Evolutionary conservation across 2,888 invertebrate species (phyloP), one percentile per base, ranked within the genome.

Genomic region (Drosophila greeni): DNA sequence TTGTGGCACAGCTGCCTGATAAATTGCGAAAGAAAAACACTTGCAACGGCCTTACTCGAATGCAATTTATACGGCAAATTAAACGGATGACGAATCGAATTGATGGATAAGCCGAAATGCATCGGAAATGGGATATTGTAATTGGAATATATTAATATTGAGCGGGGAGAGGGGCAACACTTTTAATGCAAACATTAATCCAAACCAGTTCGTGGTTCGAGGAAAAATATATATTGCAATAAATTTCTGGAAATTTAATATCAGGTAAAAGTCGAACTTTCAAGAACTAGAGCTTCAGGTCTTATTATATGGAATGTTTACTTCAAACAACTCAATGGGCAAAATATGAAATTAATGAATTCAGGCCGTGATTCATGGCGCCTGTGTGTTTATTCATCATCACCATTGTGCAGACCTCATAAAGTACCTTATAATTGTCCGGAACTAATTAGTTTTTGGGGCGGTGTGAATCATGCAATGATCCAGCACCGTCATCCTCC

Each of bases 1-100:
- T 53, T 43, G 29, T 26, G 42, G 52, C 45, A 29, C 59, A 58
- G 59, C 42, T 42, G 43, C 56, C 66, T 66, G 66, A 66, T 66
- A 67, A 53, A 53, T 31, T 66, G 55, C 34, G 36, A 29, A 57
- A 45, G 20, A 34, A 42, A 11, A 43, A 20, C 24, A 49, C 48
- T 51, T 65, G 36, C 33, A 55, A 29, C 24, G 53, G 33, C 24
- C 14, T 31, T 24, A 16, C 3, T 23, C 24, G 31, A 57, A 56
- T 57, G 42, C 59, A 57, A 57, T 59, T 45, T 59, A 45, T 24
- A 14, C 20, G 29, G 52, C 14, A 29, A 53, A 39, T 53, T 33
- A 57, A 53, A 23, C 18, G 37, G 34, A 58, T 45, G 59, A 43
- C 43, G 31, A 58, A 58, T 57, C 29, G 31, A 52, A 57, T 24